Evolutionary conservation across 37 sponge, comb jelly and placozoan genomes (phyloP).

Genomic region (Lycopodina hypogea): DNA sequence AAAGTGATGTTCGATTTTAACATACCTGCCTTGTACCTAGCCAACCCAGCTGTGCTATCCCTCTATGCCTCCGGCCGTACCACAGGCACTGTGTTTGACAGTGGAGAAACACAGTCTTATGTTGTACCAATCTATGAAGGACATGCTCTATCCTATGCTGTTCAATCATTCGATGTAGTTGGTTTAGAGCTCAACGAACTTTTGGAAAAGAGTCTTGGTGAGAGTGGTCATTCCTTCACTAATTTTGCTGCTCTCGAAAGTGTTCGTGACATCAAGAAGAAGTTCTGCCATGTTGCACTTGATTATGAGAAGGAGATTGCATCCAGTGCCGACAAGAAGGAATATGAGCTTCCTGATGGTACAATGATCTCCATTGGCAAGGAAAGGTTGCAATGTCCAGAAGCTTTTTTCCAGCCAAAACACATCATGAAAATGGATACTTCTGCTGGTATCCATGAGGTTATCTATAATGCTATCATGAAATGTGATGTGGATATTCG

Average conservation of each 20-base stretch:
- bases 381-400: conserved; percentile 91
- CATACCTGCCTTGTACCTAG: conserved; percentile 99
- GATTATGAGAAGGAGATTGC: conserved; percentile 99
- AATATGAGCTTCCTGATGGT: conserved; percentile 99
- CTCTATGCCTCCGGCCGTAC: conserved; percentile 99
- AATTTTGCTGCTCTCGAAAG: conserved; percentile 92
- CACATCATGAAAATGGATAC: conserved; percentile 93
- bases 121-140: conserved; percentile 99
- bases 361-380: conserved; percentile 99
- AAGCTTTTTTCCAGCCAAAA: conserved; percentile 88
- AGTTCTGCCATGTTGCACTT: conserved; percentile 97
- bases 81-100: conserved; percentile 99
- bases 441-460: conserved; percentile 99
- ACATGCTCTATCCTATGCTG: conserved; percentile 97
- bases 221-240: conserved; percentile 93
- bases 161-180: conserved; percentile 96
- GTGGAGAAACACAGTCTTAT: conserved; percentile 98
- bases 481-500: conserved; percentile 99
- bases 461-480: conserved; percentile 99
- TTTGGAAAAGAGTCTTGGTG: conserved; percentile 99
- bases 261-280: conserved; percentile 99
- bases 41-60: conserved; percentile 99
- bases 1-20: conserved; percentile 99
- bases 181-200: conserved; percentile 99
- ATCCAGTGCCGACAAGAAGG: conserved; percentile 88